These are phyloP conservation scores for Leptosomus discolor DNA, from an alignment of 2,113 vertebrate species.

Conservation along the genomic window DNA sequence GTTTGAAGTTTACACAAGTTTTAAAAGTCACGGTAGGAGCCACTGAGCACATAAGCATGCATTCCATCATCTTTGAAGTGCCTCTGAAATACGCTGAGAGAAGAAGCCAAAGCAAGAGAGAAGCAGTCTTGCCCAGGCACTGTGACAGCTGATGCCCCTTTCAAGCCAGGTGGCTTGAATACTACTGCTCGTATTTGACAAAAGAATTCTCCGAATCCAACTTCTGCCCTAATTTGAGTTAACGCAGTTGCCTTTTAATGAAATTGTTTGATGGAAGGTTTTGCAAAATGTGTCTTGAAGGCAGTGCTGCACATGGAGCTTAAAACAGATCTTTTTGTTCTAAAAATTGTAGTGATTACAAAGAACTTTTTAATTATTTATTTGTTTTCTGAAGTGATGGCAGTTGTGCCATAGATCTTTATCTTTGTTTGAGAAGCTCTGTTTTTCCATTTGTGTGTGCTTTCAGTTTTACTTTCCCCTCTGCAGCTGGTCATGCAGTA, in stretches of 20 bases:
- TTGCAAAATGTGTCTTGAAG: background rate
- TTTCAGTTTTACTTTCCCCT: background rate
- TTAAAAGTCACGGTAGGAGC: background rate
- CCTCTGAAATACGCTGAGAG: background rate
- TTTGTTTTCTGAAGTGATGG: background rate
- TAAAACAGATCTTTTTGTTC: background rate
- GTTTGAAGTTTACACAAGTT: background rate
- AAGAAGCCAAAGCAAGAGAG: background rate
- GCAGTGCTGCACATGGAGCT: background rate
- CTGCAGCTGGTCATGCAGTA: background rate
- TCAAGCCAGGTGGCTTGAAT: background rate
- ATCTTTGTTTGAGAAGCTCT: background rate
- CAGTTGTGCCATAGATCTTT: background rate
- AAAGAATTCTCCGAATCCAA: background rate
- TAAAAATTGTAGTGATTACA: background rate
- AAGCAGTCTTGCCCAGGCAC: background rate
- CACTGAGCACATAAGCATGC: background rate
- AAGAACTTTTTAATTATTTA: background rate
- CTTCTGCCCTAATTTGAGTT: background rate
- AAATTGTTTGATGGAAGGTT: background rate
- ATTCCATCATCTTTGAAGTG: background rate
- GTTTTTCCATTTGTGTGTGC: background rate
- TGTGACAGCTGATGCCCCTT: background rate
- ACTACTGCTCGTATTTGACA: background rate
- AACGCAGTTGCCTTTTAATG: background rate